Conservation (phyloP, 2,797 vertebrate species). For the Ptychadena robeensis region DNA sequence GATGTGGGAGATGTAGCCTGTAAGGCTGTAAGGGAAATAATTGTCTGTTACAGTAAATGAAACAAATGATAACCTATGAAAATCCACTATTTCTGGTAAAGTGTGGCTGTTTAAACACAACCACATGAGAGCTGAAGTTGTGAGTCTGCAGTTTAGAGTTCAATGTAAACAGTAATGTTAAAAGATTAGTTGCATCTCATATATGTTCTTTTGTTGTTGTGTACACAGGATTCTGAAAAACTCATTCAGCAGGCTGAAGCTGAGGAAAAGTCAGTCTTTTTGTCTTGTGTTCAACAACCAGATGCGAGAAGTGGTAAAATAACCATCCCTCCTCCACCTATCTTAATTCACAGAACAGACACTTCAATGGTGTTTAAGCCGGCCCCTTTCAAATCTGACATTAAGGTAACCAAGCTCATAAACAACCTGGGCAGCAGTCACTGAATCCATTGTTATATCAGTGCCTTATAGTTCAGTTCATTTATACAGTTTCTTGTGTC, state of each 20-base stretch:
- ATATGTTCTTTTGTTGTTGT: slow-evolving; percentile 43
- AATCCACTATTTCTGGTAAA: too few relatives aligned
- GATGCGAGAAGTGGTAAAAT: slow-evolving; percentile 68
- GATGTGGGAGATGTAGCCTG: too few relatives aligned
- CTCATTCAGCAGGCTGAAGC: slow-evolving; percentile 84
- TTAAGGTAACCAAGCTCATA: slow-evolving; percentile 74
- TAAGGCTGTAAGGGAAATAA: too few relatives aligned
- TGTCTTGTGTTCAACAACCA: slow-evolving; percentile 63
- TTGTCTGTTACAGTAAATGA: too few relatives aligned
- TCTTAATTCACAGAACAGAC: slow-evolving; percentile 82
- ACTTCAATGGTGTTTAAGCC: slow-evolving; percentile 84
- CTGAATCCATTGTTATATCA: not conserved
- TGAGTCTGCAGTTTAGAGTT: too few relatives aligned
- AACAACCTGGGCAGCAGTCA: too few relatives aligned
- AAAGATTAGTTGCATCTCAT: not conserved
- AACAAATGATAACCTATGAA: too few relatives aligned
- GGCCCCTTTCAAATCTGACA: slow-evolving; percentile 78
- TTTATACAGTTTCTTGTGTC: not conserved
- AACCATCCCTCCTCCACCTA: slow-evolving; percentile 82
- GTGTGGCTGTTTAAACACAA: too few relatives aligned
- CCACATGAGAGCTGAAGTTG: too few relatives aligned
- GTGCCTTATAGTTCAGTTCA: not conserved
- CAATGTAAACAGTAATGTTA: too few relatives aligned
- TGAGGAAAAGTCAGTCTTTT: slow-evolving; percentile 81
- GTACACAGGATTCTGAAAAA: slow-evolving; percentile 79